Conservation (phyloP, 2,797 vertebrate species). For the Oreochromis grahami region DNA sequence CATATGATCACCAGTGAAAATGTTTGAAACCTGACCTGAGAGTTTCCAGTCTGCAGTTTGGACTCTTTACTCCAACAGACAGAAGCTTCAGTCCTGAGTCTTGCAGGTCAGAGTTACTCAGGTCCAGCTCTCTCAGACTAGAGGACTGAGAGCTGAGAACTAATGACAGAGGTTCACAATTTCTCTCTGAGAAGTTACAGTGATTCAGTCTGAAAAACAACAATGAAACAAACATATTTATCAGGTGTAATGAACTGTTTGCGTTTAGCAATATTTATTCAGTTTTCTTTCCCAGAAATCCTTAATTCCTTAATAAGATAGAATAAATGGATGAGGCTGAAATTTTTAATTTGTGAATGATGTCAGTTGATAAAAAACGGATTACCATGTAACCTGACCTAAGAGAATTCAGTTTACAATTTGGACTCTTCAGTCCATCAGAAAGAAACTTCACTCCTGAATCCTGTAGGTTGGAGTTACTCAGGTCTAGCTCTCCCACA, state of each 20-base stretch:
- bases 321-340: neutral
- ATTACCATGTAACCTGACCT: neutral
- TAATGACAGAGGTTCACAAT: neutral
- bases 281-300: neutral
- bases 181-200: neutral
- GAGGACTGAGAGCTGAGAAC: neutral
- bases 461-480: too few relatives aligned
- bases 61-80: neutral
- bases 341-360: neutral
- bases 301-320: neutral
- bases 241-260: neutral
- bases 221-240: neutral
- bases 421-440: too few relatives aligned
- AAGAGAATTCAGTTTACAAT: too few relatives aligned
- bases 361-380: neutral
- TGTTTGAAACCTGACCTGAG: neutral
- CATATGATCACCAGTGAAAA: neutral
- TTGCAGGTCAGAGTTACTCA: neutral
- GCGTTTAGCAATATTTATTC: neutral
- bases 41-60: neutral
- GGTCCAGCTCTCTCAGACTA: neutral
- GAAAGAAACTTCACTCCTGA: too few relatives aligned
- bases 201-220: neutral
- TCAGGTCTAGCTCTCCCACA: too few relatives aligned
- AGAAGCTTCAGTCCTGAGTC: neutral